A percentile compares a stretch with the other conserved stretches of the same genome.
Conservation (phyloP, 2,797 vertebrate genomes). For the Spea hammondii region DNA sequence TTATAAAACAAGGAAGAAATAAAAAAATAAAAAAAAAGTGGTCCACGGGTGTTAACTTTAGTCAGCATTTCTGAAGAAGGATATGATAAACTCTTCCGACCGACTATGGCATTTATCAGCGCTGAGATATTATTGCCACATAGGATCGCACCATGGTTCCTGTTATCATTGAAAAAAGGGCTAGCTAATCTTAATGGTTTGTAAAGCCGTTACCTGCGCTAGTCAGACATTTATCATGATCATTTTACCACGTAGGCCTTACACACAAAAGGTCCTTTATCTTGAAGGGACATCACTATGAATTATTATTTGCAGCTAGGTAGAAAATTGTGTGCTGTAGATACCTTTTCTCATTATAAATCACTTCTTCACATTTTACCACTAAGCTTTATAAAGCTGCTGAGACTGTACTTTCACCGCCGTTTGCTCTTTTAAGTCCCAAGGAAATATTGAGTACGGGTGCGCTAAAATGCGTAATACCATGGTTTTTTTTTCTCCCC, state of each 20-base stretch:
- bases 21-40: conserved; percentile 61
- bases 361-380: conserved; percentile 90
- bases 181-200: conserved; percentile 91
- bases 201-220: conserved; percentile 98
- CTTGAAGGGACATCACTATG: conserved; percentile 93
- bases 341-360: conserved; percentile 94
- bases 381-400: conserved; percentile 88
- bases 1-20: conserved; percentile 39
- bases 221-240: conserved; percentile 94
- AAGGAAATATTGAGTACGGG: conserved; percentile 68
- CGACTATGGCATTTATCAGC: conserved; percentile 78
- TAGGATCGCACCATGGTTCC: conserved; percentile 76
- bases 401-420: conserved; percentile 82
- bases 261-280: conserved; percentile 91
- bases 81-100: conserved; percentile 77
- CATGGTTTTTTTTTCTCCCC: conserved; percentile 55
- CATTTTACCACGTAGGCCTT: conserved; percentile 84
- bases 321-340: conserved; percentile 99
- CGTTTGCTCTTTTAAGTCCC: conserved; percentile 65
- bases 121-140: conserved; percentile 86
- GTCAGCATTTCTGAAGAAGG: conserved; percentile 76
- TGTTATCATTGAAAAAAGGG: conserved; percentile 82
- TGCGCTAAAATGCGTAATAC: conserved; percentile 68
- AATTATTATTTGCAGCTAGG: conserved; percentile 98
- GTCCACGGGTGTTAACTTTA: conserved; percentile 78